Evolutionary conservation across 2,797 vertebrate species (phyloP), one percentile per base, ranked within the genome.

Genomic region (Anguilla pacifica): DNA sequence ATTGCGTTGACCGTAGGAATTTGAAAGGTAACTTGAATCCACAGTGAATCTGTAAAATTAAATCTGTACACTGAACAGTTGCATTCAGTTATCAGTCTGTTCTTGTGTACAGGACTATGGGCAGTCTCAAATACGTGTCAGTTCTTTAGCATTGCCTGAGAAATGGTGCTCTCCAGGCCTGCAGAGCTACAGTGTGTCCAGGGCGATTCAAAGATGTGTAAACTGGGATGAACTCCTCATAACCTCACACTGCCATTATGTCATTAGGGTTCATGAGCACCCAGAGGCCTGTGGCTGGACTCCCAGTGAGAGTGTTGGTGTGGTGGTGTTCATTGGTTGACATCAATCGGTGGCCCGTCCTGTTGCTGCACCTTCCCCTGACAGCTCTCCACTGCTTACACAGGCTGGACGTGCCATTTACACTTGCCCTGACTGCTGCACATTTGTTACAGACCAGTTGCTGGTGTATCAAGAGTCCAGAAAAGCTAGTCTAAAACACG

Each of bases 291-390:
- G 85, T 57, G 70, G 85, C 83, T 67, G 64, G 74, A 57, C 82
- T 86, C 51, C 74, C 87, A 85, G 84, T 59, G 49, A 74, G 88
- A 59, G 57, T 53, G 25, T 39, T 79, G 53, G 51, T 55, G 49
- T 79, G 39, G 25, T 83, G 55, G 77, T 55, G 35, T 46, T 82
- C 39, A 31, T 64, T 88, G 67, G 84, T 87, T 84, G 74, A 89
- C 89, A 90, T 87, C 86, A 87, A 89, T 90, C 90, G 87, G 35
- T 82, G 87, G 51, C 59, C 84, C 82, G 87, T 83, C 81, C 86
- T 77, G 46, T 13, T 28, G 46, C 82, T 15, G 49, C 19, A 2
- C 82, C 25, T 13, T 10, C 49, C 49, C 43, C n/a, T 43, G 6
- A n/a, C 43, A 51, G 9, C 28, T 39, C 72, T 35, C 72, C 72